Percentiles rank a stretch among this genome's conserved stretches.
Evolutionary conservation across 1,140 invertebrate species (phyloP).

Genomic region (Apis laboriosa): DNA sequence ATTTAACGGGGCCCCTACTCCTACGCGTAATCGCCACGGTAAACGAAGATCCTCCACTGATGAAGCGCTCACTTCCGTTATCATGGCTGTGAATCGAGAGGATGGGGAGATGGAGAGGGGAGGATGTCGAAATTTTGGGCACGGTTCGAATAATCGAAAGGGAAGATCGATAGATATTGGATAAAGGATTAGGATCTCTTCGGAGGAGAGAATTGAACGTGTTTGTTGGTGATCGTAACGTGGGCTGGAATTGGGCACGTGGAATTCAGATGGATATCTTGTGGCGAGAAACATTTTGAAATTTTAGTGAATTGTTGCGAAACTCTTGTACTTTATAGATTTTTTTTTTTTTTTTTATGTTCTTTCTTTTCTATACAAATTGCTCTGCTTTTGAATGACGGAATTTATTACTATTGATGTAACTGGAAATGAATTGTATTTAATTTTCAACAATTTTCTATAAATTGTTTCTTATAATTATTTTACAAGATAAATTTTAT

Average conservation of each 20-base stretch:
- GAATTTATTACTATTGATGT: too few relatives aligned
- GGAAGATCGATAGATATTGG: conserved; percentile 44
- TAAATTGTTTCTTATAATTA: too few relatives aligned
- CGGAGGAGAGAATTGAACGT: conserved; percentile 32
- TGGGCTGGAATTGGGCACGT: conserved; percentile 38
- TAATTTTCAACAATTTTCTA: too few relatives aligned
- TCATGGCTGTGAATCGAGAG: conserved; percentile 14
- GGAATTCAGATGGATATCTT: neutral
- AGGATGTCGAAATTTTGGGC: conserved; percentile 35
- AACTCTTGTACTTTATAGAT: too few relatives aligned
- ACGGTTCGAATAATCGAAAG: conserved; percentile 4
- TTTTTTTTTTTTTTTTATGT: too few relatives aligned
- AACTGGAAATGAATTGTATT: too few relatives aligned
- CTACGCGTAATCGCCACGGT: conserved; percentile 62
- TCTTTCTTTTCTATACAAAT: too few relatives aligned
- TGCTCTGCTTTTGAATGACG: too few relatives aligned
- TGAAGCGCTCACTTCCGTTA: conserved; percentile 18
- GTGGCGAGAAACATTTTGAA: neutral
- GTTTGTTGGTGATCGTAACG: conserved; percentile 23
- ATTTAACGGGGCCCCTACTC: conserved; percentile 62
- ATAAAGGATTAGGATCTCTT: neutral
- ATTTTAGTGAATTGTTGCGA: too few relatives aligned
- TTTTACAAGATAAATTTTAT: too few relatives aligned
- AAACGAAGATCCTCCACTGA: conserved; percentile 40
- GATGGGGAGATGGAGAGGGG: neutral